Percentiles rank a stretch among this genome's conserved stretches.
phyloP scores from a whole-genome alignment of 2,888 invertebrate genomes.

The Atherix ibis region DNA sequence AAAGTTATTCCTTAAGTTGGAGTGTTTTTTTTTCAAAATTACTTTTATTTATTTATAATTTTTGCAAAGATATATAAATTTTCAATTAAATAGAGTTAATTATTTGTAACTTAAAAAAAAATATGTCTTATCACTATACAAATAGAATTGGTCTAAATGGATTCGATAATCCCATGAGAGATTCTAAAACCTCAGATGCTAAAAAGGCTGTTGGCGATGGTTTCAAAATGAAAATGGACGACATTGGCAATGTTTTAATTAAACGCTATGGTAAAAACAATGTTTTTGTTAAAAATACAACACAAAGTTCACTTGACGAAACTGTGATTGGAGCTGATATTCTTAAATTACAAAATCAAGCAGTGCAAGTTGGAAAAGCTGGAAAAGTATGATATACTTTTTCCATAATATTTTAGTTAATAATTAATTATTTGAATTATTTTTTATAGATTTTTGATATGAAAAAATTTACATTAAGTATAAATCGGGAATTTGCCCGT shows the following conservation, averaged over 20 bases:
- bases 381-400: slow-evolving; percentile 35
- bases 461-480: slow-evolving; percentile 53
- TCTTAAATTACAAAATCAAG: slow-evolving; percentile 45
- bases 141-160: slow-evolving; percentile 87
- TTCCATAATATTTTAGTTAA: not conserved
- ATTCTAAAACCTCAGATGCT: slow-evolving; percentile 80
- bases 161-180: slow-evolving; percentile 89
- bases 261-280: slow-evolving; percentile 52
- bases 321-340: slow-evolving; percentile 54
- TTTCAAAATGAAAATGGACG: slow-evolving; percentile 56
- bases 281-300: slow-evolving; percentile 44
- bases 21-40: not conserved
- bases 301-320: slow-evolving; percentile 34
- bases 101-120: no score
- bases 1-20: no score
- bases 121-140: not conserved
- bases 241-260: slow-evolving; percentile 52
- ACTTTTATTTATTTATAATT: slow-evolving; percentile 10
- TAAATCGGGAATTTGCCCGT: slow-evolving; percentile 47
- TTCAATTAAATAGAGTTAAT: no score
- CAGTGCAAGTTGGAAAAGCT: slow-evolving; percentile 44
- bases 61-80: no score
- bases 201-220: slow-evolving; percentile 83
- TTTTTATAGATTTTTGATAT: slow-evolving; percentile 45
- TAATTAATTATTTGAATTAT: not conserved